Base-by-base conservation (phyloP, 2,888 invertebrate species). In the Standfussiana lucernea region DNA sequence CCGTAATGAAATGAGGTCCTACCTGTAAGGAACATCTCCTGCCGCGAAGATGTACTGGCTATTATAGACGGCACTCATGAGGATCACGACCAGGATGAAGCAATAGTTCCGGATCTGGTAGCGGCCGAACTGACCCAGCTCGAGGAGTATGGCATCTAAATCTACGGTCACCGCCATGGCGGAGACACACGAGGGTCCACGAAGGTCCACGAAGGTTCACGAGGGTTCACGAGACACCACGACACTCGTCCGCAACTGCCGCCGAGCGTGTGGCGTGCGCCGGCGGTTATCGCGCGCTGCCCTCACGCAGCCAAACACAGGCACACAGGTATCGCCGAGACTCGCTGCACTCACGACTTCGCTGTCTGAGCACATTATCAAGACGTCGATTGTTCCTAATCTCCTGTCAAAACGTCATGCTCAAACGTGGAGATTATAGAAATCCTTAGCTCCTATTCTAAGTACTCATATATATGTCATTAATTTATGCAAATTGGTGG, bases 1-100 rank as follows among this genome's bases (percentile, higher is more conserved):
- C 32, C 32, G 21, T 61, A 35, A 21, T 61, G 32, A 32, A 59
- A 45, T 40, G 15, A 53, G 28, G 32, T 64, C 79, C 40, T 82
- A 86, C 86, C 86, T 88, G 80, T 86, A 96, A n/a, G 92, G 90
- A 3, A 96, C 89, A 65, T 93, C 93, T 5, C 94, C 96, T 5
- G 97, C 97, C 2, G 96, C 95, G 86, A 97, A 97, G 66, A 97
- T 94, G 81, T 97, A 97, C 84, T 96, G 95, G 42, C 95, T 92
- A 78, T 94, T 95, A 85, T 95, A 96, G 40, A 96, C 90, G 1
- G 97, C 97, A 67, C 95, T 93, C 84, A 96, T 94, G 77, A 97
- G 81, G 21, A 97, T 93, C 7, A 97, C 95, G 56, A 97, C 40
- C 70, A 97, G 92, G 42, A 97, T 94, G 71, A 96, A 90, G 61